These are phyloP conservation scores for Zygaena filipendulae DNA, from an alignment of 2,888 invertebrate species.

Conservation along the genomic window DNA sequence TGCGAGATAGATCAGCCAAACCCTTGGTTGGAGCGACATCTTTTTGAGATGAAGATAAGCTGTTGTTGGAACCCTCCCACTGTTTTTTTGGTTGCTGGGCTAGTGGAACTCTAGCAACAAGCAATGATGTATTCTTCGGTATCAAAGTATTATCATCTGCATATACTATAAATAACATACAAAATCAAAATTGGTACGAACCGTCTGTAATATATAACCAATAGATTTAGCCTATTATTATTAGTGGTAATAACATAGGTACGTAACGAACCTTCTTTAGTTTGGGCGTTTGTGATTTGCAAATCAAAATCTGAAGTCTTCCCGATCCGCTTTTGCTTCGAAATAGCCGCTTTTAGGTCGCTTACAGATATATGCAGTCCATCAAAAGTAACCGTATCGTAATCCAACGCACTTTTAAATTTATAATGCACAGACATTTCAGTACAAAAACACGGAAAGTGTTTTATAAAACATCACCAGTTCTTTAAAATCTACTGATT, in stretches of 20 bases:
- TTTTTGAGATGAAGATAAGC: slow-evolving; percentile 48
- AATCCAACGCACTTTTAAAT: slow-evolving; percentile 96
- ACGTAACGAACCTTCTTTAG: slow-evolving; percentile 97
- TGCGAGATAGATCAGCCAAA: slow-evolving; percentile 84
- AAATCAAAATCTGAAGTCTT: slow-evolving; percentile 96
- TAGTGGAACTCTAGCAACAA: slow-evolving; percentile 93
- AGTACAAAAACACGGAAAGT: slow-evolving; percentile 20
- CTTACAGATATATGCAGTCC: slow-evolving; percentile 95
- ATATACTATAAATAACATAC: slow-evolving; percentile 79
- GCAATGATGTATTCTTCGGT: slow-evolving; percentile 96
- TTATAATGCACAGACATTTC: slow-evolving; percentile 98
- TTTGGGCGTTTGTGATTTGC: slow-evolving; percentile 96
- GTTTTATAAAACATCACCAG: slow-evolving; percentile 34
- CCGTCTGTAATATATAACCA: no score
- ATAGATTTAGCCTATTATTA: no score
- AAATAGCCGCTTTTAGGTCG: slow-evolving; percentile 94
- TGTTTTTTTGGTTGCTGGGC: slow-evolving; percentile 81
- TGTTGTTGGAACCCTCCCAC: slow-evolving; percentile 72
- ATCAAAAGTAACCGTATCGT: slow-evolving; percentile 96
- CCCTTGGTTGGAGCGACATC: slow-evolving; percentile 70
- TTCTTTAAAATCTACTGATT: slow-evolving; percentile 18
- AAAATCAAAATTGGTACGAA: no score
- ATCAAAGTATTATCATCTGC: slow-evolving; percentile 90
- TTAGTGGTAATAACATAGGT: no score
- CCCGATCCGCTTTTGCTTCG: slow-evolving; percentile 94